Evolutionary conservation across 2,113 vertebrate species (phyloP).

Genomic region (Cygnus buccinator): DNA sequence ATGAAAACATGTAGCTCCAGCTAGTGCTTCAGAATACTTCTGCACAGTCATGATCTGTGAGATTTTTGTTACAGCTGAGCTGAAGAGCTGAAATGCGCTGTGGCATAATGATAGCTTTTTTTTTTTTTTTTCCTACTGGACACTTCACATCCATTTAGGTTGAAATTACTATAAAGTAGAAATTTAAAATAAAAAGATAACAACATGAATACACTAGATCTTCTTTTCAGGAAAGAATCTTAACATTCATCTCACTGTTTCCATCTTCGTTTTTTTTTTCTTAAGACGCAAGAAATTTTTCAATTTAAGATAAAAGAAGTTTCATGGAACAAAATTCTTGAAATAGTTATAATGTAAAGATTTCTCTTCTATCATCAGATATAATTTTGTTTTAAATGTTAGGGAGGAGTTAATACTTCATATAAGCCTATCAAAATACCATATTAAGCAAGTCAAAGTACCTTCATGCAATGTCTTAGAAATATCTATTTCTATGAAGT

Average conservation of each 20-base stretch:
- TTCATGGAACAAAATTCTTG: not conserved
- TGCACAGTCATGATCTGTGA: not conserved
- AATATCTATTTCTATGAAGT: not conserved
- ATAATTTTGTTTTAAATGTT: not conserved
- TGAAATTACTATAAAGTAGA: not conserved
- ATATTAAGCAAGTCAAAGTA: not conserved
- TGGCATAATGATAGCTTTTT: not conserved
- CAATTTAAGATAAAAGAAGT: not conserved
- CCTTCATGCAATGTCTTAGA: not conserved
- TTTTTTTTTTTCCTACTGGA: not conserved
- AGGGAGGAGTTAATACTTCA: not conserved
- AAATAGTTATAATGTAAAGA: not conserved
- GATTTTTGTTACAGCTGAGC: not conserved
- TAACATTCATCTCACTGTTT: not conserved
- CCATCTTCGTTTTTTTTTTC: fast-evolving
- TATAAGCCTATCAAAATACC: not conserved
- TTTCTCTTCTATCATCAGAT: not conserved
- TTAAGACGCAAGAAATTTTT: not conserved
- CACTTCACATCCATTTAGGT: not conserved
- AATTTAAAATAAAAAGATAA: not conserved
- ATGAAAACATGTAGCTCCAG: not conserved
- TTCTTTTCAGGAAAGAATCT: not conserved
- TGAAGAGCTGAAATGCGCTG: not conserved
- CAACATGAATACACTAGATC: not conserved
- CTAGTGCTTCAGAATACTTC: not conserved